These are phyloP conservation scores for Aphelinus certus DNA, from an alignment of 1,140 invertebrate species.

Conservation along the genomic window DNA sequence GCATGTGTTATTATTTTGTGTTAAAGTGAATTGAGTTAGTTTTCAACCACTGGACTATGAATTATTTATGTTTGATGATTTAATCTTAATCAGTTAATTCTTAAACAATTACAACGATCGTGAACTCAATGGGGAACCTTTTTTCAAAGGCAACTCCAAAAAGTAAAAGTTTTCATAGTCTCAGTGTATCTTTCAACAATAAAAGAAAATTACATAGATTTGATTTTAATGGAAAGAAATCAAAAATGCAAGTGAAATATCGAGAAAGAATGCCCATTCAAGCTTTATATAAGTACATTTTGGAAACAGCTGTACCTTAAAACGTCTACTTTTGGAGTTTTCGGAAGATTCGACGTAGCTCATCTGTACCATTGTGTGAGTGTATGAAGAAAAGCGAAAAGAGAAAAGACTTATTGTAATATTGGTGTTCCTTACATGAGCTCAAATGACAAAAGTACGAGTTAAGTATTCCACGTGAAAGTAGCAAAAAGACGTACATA, in stretches of 20 bases:
- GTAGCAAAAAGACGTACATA: too few species aligned
- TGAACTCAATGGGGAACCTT: too few species aligned
- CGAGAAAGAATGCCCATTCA: constrained; percentile 22
- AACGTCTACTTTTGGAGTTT: constrained; percentile 43
- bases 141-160: constrained; percentile 30
- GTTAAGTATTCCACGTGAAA: too few species aligned
- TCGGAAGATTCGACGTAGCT: constrained; percentile 28
- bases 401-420: constrained; percentile 36
- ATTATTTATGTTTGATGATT: constrained; percentile 12
- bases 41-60: constrained; percentile 35
- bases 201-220: constrained; percentile 8
- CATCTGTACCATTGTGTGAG: constrained; percentile 39
- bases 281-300: constrained; percentile 30
- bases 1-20: too few species aligned
- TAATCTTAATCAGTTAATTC: too few species aligned
- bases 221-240: constrained; percentile 2
- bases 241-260: constrained; percentile 9
- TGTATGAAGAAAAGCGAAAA: constrained; percentile 37
- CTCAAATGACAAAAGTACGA: constrained; percentile 3
- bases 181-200: constrained; percentile 30
- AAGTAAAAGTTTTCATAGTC: constrained; percentile 41
- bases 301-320: constrained; percentile 39
- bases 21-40: too few species aligned
- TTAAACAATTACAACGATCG: too few species aligned
- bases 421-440: constrained; percentile 28